Evolutionary conservation across 2,113 vertebrate species (phyloP).

Genomic region (Halichoeres trimaculatus): DNA sequence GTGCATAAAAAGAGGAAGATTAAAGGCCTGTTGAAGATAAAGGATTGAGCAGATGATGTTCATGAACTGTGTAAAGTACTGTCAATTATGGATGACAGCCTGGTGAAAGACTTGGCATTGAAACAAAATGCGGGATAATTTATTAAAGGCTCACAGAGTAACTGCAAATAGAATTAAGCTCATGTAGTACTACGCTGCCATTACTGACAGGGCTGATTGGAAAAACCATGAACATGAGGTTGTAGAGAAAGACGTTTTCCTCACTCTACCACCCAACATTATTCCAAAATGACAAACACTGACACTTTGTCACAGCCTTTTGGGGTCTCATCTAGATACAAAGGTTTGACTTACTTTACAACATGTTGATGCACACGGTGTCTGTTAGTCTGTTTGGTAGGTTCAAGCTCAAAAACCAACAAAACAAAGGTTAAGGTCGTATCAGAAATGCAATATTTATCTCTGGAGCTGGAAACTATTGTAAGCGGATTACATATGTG

Average conservation of each 20-base stretch:
- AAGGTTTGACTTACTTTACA: too few relatives aligned
- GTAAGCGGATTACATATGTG: too few relatives aligned
- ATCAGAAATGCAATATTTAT: too few relatives aligned
- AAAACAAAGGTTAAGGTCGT: too few relatives aligned
- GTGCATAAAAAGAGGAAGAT: slow-evolving; percentile 59
- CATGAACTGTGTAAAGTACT: slow-evolving; percentile 44
- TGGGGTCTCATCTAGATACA: too few relatives aligned
- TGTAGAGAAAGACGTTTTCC: background rate
- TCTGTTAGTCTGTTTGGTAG: too few relatives aligned
- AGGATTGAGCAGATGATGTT: slow-evolving; percentile 54
- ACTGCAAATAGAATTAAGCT: slow-evolving; percentile 31
- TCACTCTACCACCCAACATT: background rate
- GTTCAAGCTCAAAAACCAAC: too few relatives aligned
- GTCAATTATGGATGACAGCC: slow-evolving; percentile 56
- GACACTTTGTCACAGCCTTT: too few relatives aligned
- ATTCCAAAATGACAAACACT: too few relatives aligned
- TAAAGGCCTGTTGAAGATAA: slow-evolving; percentile 64
- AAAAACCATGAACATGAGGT: slow-evolving; percentile 1
- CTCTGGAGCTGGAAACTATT: too few relatives aligned
- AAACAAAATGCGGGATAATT: slow-evolving; percentile 44
- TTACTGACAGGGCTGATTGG: background rate
- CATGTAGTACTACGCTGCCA: background rate
- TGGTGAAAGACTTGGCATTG: slow-evolving; percentile 49
- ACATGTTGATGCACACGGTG: too few relatives aligned
- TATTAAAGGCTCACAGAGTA: slow-evolving; percentile 28